Base-by-base conservation (phyloP, 1,140 invertebrate species). In the Globodera rostochiensis region DNA sequence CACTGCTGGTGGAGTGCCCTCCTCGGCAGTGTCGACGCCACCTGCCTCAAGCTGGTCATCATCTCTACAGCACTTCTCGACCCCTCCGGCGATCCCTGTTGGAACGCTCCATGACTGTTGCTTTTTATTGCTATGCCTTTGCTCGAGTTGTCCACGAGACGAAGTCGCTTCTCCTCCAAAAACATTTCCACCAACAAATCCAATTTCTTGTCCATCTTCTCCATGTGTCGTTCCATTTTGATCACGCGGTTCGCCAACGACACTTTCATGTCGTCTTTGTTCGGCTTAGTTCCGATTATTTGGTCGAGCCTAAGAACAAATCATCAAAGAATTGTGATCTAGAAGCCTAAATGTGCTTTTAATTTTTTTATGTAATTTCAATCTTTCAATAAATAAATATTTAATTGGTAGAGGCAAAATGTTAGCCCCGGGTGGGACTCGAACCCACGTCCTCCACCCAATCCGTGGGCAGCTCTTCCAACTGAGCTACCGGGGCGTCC, bases 221-320 rank as follows among this genome's bases (percentile, higher is more conserved):
- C 92, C 92, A 96, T 95, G 93, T 95, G 94, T 93, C 95, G 93
- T 92, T 97, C 96, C 86, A 96, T 94, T 92, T 96, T 96, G 75
- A 97, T 95, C 86, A 97, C 94, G 90, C 96, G 93, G 84, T 94
- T 95, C 84, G 95, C 95, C 88, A 97, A 92, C 89, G 94, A 95
- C 86, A 96, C 93, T 92, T 96, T 97, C 8, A 95, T 95, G 86
- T 95, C 95, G 90, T 96, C 95, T 91, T 95, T 95, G 81, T 94
- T 94, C 91, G 95, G 96, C 91, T 95, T 95, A 80, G 95, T 73
- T 3, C 84, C 96, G 84, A 97, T 92, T 90, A 97, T 96, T 92
- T 95, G 94, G 92, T 97, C 96, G 91, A 97, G 92, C 91, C 95
- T 95, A 91, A 80, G 90, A 90, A 36, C 36, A 36, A 36, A 36